A percentile compares a stretch with the other conserved stretches of the same genome.
phyloP scores from a whole-genome alignment of 1,140 invertebrate genomes.

The Drosophila cardini region DNA sequence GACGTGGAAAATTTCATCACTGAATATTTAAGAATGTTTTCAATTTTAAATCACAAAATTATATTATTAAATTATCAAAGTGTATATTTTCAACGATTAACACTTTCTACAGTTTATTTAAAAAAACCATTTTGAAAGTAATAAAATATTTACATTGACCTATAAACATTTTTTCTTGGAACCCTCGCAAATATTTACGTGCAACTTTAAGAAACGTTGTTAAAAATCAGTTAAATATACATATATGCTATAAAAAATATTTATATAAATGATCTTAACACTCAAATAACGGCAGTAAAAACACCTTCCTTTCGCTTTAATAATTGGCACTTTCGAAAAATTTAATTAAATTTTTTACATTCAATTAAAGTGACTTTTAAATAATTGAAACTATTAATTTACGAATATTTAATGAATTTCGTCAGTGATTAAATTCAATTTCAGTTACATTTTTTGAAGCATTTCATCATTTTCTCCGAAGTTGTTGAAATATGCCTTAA shows the following conservation, averaged over 20 bases:
- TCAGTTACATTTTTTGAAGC: conserved; percentile 10
- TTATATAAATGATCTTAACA: neutral
- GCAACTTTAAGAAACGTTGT: no score
- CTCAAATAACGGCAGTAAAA: neutral
- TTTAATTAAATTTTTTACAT: neutral
- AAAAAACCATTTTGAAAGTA: no score
- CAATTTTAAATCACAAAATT: no score
- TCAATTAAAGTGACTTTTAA: conserved; percentile 1
- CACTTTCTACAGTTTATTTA: no score
- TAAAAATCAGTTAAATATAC: neutral
- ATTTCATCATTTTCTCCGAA: conserved; percentile 29
- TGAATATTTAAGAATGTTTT: neutral
- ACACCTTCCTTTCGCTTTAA: neutral
- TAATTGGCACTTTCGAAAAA: neutral
- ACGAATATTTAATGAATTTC: conserved; percentile 3
- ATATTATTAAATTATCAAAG: no score
- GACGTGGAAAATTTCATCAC: no score
- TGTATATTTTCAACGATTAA: no score
- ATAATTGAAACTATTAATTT: conserved; percentile 20
- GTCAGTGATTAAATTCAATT: conserved; percentile 24
- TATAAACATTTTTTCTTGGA: no score
- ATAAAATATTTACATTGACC: no score
- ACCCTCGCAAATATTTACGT: no score
- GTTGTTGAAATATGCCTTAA: conserved; percentile 11
- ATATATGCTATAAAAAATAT: neutral